Percentiles rank a stretch among this genome's conserved stretches.
Conservation (phyloP, 2,797 vertebrate species). For the Pipistrellus nathusii region DNA sequence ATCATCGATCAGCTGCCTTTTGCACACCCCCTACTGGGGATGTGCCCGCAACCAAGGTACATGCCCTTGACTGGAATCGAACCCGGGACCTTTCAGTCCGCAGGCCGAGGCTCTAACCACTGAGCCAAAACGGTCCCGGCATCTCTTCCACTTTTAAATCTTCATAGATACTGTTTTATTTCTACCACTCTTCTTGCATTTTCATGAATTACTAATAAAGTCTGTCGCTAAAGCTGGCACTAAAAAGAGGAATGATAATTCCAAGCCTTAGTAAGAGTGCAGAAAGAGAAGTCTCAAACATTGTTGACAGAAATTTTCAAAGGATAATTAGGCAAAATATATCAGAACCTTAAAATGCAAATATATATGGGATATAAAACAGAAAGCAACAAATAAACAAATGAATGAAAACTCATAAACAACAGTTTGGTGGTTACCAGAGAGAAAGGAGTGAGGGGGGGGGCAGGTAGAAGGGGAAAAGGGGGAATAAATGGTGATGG, state of each 20-base stretch:
- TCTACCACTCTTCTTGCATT: not conserved
- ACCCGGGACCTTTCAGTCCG: too few species aligned
- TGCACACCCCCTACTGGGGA: too few species aligned
- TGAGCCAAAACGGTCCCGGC: too few species aligned
- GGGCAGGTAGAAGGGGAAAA: not conserved
- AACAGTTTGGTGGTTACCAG: not conserved
- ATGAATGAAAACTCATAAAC: not conserved
- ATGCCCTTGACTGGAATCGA: too few species aligned
- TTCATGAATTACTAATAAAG: conserved; percentile 36
- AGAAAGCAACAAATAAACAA: not conserved
- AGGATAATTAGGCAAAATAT: conserved; percentile 1
- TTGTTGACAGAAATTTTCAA: conserved; percentile 18
- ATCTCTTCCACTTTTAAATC: conserved; percentile 21
- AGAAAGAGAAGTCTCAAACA: conserved; percentile 1
- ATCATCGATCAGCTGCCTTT: too few species aligned
- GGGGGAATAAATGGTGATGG: not conserved
- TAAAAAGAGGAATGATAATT: conserved; percentile 33
- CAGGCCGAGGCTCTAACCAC: too few species aligned
- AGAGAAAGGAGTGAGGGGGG: not conserved
- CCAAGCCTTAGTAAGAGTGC: not conserved
- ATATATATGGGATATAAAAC: not conserved
- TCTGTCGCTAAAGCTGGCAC: not conserved
- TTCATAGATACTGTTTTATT: conserved; percentile 1
- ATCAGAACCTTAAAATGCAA: conserved; percentile 47
- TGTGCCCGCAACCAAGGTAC: too few species aligned